Evolutionary conservation across 2,113 vertebrate species (phyloP).

Genomic region (Dromas ardeola): DNA sequence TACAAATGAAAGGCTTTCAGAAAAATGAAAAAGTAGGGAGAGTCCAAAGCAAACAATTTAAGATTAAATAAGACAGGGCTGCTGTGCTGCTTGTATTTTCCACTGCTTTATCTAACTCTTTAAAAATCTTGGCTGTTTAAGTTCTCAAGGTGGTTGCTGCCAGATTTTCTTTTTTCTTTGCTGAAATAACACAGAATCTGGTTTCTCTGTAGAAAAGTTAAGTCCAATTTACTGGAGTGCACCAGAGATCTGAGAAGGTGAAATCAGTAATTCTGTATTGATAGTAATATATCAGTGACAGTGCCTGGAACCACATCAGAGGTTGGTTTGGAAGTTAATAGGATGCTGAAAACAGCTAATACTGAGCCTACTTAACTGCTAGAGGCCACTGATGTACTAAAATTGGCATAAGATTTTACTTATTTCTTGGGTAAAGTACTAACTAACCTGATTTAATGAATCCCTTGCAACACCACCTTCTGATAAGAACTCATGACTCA

Average conservation of each 20-base stretch:
- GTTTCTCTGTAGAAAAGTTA: background rate
- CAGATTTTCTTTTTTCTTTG: slow-evolving; percentile 2
- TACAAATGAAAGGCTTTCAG: background rate
- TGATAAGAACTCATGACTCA: background rate
- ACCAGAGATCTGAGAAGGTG: background rate
- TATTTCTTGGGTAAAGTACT: background rate
- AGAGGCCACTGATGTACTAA: background rate
- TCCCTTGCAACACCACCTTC: background rate
- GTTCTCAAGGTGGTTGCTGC: background rate
- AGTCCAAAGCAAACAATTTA: background rate
- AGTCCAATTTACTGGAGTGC: background rate
- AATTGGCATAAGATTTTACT: background rate
- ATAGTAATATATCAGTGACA: background rate
- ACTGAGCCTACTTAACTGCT: background rate
- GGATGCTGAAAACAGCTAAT: background rate
- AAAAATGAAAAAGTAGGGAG: background rate
- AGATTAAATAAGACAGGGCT: background rate
- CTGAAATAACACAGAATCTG: background rate
- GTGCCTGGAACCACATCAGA: background rate
- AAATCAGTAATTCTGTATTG: background rate
- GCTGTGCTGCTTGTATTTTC: background rate
- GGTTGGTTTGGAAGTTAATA: background rate
- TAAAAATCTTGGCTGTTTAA: background rate
- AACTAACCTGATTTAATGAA: background rate
- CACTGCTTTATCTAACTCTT: background rate